A percentile compares a stretch with the other conserved stretches of the same genome.
Conservation (phyloP, 2,113 vertebrate genomes). For the Psophia crepitans region DNA sequence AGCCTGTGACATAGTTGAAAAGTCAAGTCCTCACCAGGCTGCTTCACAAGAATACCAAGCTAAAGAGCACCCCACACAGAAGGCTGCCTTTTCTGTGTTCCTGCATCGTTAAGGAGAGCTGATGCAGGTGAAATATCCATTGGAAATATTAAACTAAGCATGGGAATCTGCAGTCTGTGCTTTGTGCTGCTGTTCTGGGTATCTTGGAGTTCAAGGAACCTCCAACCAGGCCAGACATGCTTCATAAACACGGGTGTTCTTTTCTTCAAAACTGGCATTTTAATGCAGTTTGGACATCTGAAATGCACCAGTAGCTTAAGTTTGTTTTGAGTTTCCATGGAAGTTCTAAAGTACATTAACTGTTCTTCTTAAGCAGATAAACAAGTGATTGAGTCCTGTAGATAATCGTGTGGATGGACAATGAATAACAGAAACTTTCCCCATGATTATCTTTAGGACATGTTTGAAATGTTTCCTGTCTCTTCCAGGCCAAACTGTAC, state of each 20-base stretch:
- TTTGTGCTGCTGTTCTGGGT: background rate
- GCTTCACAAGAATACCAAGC: background rate
- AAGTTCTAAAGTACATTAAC: background rate
- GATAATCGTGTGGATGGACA: background rate
- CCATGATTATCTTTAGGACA: background rate
- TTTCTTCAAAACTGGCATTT: background rate
- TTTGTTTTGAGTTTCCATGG: background rate
- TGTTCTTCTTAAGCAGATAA: background rate
- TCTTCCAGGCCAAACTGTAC: background rate
- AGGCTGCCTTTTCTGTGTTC: background rate
- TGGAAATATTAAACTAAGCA: background rate
- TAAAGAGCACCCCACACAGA: no score
- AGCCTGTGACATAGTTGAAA: no score
- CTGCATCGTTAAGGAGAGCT: background rate
- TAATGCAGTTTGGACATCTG: background rate
- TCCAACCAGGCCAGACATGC: background rate
- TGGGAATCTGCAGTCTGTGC: background rate
- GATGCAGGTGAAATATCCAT: background rate
- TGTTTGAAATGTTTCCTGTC: background rate
- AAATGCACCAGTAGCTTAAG: background rate
- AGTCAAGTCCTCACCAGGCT: background rate
- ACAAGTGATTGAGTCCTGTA: background rate
- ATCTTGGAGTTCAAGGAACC: background rate
- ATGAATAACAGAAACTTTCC: background rate
- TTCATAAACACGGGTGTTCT: background rate